Base-by-base conservation (phyloP, 2,113 vertebrate species). In the Nannobrachium achirus region DNA sequence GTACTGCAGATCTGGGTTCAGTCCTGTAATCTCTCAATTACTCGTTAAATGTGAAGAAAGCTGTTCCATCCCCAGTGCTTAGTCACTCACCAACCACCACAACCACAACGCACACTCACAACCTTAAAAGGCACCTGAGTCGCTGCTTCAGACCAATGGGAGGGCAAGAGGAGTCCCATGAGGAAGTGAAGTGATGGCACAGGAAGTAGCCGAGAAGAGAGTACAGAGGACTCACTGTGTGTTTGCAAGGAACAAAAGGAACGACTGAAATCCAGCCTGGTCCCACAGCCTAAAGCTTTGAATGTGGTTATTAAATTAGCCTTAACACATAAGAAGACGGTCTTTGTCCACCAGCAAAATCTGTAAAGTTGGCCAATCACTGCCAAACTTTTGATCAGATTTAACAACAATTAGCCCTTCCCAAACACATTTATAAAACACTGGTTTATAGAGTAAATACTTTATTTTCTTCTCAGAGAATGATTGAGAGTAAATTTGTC, bases 61-160 rank as follows among this genome's bases (percentile, higher is more conserved):
- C 52, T 11, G 18, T 10, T 13, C 41, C 46, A 50, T 76, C 55
- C 20, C 42, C 20, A 52, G 38, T 11, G n/a, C 5, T 8, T 8
- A 2, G 3, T 61, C 53, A 52, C 42, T 3, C 25, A 33, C 3
- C 2, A 33, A 33, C 25, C 25, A 33, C 3, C 25, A 33, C 25
- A 49, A 79, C 64, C 76, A 73, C 70, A 71, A 1, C 46, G 25
- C 56, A 73, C 50, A 42, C 55, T 63, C 57, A 69, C 59, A 81
- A 41, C 76, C 81, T 77, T 87, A 90, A 86, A 91, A 79, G 86
- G 78, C 76, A 85, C 68, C 67, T 76, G 62, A 59, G 58, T 14
- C 8, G 63, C 14, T 11, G 1, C 42, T 74, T 11, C 60, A 20
- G 20, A 41, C 82, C 81, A 86, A 86, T 85, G 2, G 62, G 69